Conservation (phyloP, 2,888 invertebrate species). For the Aelia acuminata region DNA sequence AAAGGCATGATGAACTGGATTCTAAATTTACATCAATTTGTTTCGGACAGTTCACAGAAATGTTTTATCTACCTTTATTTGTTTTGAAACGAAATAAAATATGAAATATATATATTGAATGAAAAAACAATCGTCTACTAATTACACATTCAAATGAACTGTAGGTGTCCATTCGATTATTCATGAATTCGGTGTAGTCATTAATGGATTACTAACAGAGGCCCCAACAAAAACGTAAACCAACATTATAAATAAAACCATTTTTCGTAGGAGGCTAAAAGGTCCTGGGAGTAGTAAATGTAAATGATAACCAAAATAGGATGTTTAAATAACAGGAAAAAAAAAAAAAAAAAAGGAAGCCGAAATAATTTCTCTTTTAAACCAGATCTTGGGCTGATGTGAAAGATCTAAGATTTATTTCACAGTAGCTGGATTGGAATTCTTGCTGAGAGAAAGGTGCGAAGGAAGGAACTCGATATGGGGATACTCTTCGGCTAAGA, state of each 20-base stretch:
- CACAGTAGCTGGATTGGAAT: background rate
- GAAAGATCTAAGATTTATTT: background rate
- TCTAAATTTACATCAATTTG: too few species aligned
- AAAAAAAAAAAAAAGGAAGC: background rate
- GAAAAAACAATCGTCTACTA: background rate
- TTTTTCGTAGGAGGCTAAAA: background rate
- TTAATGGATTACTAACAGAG: slow-evolving; percentile 8
- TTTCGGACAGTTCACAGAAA: background rate
- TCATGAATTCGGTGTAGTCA: background rate
- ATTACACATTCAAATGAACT: slow-evolving; percentile 8
- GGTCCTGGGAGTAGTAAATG: background rate
- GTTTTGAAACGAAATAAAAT: background rate
- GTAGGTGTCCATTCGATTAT: background rate
- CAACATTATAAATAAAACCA: slow-evolving; percentile 1
- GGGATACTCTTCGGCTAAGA: background rate
- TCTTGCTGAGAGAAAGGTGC: background rate
- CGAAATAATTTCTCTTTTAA: background rate
- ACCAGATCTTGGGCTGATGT: background rate
- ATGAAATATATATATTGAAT: background rate
- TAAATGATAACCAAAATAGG: slow-evolving; percentile 6
- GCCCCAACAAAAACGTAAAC: background rate
- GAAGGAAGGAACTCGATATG: slow-evolving; percentile 2
- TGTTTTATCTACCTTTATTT: background rate
- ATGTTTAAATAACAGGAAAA: background rate
- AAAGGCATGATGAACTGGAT: too few species aligned